A percentile compares a stretch with the other conserved stretches of the same genome.
phyloP scores from a whole-genome alignment of 2,888 invertebrate species.

The Gibbula magus region DNA sequence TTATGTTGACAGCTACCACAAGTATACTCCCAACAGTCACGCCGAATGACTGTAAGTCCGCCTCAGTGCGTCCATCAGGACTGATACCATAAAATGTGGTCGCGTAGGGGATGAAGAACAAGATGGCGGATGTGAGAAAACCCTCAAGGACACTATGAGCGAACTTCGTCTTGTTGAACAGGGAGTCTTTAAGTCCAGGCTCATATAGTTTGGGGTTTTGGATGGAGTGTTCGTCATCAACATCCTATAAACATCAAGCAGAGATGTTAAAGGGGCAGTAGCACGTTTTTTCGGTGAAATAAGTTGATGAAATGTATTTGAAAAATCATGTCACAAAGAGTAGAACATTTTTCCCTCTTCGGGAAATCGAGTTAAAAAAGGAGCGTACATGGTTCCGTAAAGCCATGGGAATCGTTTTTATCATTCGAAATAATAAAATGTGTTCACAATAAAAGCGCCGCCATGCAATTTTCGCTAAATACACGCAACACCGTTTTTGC shows the following conservation, averaged over 20 bases:
- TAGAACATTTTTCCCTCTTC: too few relatives aligned
- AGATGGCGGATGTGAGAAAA: constrained; percentile 93
- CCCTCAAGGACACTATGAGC: constrained; percentile 97
- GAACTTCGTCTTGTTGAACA: constrained; percentile 93
- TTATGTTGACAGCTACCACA: constrained; percentile 96
- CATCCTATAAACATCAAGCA: constrained; percentile 79
- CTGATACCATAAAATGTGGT: constrained; percentile 93
- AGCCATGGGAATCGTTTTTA: too few relatives aligned
- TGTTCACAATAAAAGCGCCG: too few relatives aligned
- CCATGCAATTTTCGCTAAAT: too few relatives aligned
- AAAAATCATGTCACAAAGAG: too few relatives aligned
- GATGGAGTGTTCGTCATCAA: constrained; percentile 87
- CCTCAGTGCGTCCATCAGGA: constrained; percentile 89
- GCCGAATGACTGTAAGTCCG: constrained; percentile 96
- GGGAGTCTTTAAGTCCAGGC: constrained; percentile 93
- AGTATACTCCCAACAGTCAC: constrained; percentile 96
- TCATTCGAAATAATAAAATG: too few relatives aligned
- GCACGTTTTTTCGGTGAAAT: too few relatives aligned
- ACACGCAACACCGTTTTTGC: too few relatives aligned
- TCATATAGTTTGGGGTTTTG: constrained; percentile 95
- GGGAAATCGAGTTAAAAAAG: too few relatives aligned
- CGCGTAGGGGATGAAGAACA: constrained; percentile 96
- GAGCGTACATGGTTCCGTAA: too few relatives aligned
- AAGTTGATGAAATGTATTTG: too few relatives aligned
- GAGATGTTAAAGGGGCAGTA: too few relatives aligned